These are phyloP conservation scores for Dynastes grantii DNA, from an alignment of 2,888 invertebrate species.

Conservation along the genomic window DNA sequence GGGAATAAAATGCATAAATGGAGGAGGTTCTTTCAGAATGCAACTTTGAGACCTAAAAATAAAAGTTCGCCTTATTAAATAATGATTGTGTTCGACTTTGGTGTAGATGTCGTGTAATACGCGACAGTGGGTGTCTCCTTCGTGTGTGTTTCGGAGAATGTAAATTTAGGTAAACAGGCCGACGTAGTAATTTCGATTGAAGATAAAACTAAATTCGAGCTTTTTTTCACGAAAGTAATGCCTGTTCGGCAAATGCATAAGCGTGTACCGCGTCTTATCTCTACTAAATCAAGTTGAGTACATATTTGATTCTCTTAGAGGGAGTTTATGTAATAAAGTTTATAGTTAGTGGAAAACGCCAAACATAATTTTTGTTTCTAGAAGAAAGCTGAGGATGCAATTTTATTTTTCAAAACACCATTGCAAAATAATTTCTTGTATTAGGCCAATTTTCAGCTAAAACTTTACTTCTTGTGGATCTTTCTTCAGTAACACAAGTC, in stretches of 20 bases:
- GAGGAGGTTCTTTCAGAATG: neutral
- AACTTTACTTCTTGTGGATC: no score
- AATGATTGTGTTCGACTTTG: slow-evolving; percentile 36
- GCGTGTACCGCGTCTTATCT: neutral
- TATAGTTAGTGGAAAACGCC: neutral
- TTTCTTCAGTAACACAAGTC: no score
- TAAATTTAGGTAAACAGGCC: slow-evolving; percentile 40
- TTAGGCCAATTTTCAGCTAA: no score
- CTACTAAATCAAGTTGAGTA: neutral
- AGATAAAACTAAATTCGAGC: slow-evolving; percentile 46
- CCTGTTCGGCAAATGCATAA: neutral
- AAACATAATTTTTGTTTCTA: no score
- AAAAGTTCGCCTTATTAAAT: slow-evolving; percentile 16
- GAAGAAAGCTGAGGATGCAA: no score
- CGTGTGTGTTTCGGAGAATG: slow-evolving; percentile 7
- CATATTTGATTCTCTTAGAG: neutral
- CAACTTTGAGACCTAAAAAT: slow-evolving; percentile 20
- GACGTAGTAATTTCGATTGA: slow-evolving; percentile 45
- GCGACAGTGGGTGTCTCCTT: slow-evolving; percentile 18
- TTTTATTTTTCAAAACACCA: no score
- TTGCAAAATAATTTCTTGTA: no score
- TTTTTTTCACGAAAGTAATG: neutral
- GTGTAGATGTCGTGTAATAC: slow-evolving; percentile 9
- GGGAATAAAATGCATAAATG: slow-evolving; percentile 22
- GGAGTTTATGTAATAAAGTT: neutral